Evolutionary conservation across 1,140 invertebrate genomes (phyloP).

Genomic region (Drosophila lini): DNA sequence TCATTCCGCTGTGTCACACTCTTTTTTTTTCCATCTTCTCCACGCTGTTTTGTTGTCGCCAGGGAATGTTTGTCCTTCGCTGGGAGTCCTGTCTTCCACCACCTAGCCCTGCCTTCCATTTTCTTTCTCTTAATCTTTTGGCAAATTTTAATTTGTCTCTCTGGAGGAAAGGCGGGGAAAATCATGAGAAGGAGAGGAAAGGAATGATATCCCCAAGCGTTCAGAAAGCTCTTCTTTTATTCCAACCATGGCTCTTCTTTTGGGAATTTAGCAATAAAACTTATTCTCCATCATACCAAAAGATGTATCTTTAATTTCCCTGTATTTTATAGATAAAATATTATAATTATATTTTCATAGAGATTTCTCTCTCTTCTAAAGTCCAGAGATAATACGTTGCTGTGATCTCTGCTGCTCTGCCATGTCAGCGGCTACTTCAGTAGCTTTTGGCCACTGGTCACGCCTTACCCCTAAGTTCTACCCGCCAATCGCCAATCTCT

Average conservation of each 20-base stretch:
- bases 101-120: neutral
- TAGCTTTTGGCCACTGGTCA: conserved; percentile 53
- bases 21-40: conserved; percentile 26
- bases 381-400: neutral
- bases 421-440: conserved; percentile 69
- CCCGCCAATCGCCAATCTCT: conserved; percentile 34
- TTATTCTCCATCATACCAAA: conserved; percentile 3
- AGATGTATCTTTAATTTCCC: conserved; percentile 4
- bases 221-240: conserved; percentile 6
- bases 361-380: neutral
- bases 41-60: conserved; percentile 24
- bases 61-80: conserved; percentile 20
- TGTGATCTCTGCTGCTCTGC: conserved; percentile 21
- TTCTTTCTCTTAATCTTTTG: conserved; percentile 39
- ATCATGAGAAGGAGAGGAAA: neutral
- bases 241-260: conserved; percentile 24
- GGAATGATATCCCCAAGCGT: conserved; percentile 33
- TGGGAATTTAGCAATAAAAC: conserved; percentile 34
- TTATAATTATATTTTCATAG: conserved; percentile 13
- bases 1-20: conserved; percentile 44
- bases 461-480: conserved; percentile 29
- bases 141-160: conserved; percentile 59
- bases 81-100: conserved; percentile 33
- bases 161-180: neutral
- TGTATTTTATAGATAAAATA: conserved; percentile 13